phyloP scores from a whole-genome alignment of 2,888 invertebrate genomes.

The Dysmachus trigonus region DNA sequence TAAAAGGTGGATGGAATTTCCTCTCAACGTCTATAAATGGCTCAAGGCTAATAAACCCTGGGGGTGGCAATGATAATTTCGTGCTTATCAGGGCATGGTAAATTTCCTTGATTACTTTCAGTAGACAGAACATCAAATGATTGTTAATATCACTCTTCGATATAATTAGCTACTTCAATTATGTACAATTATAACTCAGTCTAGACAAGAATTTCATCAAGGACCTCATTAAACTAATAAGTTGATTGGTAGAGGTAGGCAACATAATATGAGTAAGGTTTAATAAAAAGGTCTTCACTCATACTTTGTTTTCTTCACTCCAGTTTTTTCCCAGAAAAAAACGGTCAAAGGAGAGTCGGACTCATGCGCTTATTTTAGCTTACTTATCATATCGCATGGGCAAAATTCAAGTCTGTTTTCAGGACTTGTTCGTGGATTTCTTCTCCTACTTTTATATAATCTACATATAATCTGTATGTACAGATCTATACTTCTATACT shows the following conservation, averaged over 20 bases:
- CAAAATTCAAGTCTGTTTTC: too few species aligned
- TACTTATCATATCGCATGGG: too few species aligned
- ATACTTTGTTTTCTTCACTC: too few species aligned
- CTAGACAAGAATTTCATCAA: background rate
- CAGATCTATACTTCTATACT: too few species aligned
- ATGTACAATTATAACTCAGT: background rate
- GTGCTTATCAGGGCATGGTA: background rate
- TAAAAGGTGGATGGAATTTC: background rate
- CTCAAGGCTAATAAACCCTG: background rate
- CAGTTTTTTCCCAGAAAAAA: too few species aligned
- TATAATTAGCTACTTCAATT: background rate
- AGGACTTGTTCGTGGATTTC: too few species aligned
- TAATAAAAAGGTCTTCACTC: too few species aligned
- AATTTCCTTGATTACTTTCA: background rate
- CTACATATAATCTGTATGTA: too few species aligned
- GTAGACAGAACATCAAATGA: background rate
- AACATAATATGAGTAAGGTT: background rate
- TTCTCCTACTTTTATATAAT: too few species aligned
- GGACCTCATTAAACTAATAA: background rate
- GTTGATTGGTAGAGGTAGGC: background rate
- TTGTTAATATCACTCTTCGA: background rate
- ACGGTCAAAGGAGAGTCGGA: too few species aligned
- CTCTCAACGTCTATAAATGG: background rate
- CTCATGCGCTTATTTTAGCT: too few species aligned
- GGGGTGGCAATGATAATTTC: background rate